Conservation (phyloP, 2,113 vertebrate genomes). For the Ancistrus triradiatus region DNA sequence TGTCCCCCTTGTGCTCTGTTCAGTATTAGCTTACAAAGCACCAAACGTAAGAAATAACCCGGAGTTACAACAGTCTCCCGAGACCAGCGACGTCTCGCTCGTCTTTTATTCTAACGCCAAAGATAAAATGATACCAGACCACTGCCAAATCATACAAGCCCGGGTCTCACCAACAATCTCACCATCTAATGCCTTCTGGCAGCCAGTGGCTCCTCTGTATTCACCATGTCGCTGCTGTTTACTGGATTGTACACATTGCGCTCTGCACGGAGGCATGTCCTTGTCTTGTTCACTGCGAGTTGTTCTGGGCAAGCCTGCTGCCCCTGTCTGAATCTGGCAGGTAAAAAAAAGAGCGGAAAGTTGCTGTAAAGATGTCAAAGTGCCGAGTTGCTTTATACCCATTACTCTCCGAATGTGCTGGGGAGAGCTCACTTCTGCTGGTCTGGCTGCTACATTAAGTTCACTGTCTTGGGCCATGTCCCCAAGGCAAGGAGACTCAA, state of each 20-base stretch:
- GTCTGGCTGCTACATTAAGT: slow-evolving; percentile 20
- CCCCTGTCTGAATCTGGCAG: slow-evolving; percentile 31
- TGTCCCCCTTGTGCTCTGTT: too few relatives aligned
- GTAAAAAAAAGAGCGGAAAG: slow-evolving; percentile 28
- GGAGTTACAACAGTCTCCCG: too few relatives aligned
- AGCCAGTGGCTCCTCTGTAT: slow-evolving; percentile 12
- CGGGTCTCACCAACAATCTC: neutral
- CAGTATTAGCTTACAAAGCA: too few relatives aligned
- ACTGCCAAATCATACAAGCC: neutral
- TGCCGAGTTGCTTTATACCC: slow-evolving; percentile 21
- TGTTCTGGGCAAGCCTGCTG: slow-evolving; percentile 29
- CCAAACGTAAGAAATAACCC: too few relatives aligned
- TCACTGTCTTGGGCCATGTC: slow-evolving; percentile 10
- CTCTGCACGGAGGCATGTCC: slow-evolving; percentile 15
- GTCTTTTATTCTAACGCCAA: neutral
- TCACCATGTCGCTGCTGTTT: slow-evolving; percentile 11
- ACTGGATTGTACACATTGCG: slow-evolving; percentile 11
- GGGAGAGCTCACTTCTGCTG: slow-evolving; percentile 1
- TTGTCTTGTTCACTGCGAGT: slow-evolving; percentile 40
- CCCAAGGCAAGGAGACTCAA: neutral
- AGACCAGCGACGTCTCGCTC: too few relatives aligned
- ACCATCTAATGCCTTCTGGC: neutral
- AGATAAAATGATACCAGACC: neutral
- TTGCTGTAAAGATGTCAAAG: slow-evolving; percentile 29
- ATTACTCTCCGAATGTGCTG: slow-evolving; percentile 30